Percentiles rank a stretch among this genome's conserved stretches.
Conservation (phyloP, 2,888 invertebrate species). For the Drosophila robusta region DNA sequence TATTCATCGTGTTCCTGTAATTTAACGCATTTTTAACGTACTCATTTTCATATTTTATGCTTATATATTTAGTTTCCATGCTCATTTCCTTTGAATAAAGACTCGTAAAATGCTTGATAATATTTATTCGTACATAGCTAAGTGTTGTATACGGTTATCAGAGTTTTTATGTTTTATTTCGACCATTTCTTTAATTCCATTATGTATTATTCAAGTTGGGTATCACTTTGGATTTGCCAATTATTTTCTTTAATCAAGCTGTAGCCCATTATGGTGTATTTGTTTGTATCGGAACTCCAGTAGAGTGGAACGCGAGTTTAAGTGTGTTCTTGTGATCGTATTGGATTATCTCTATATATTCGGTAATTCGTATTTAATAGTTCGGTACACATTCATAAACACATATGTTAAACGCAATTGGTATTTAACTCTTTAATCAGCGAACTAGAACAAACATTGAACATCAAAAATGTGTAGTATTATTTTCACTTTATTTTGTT, state of each 20-base stretch:
- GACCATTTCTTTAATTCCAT: background rate
- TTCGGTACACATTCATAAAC: slow-evolving; percentile 23
- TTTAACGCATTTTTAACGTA: slow-evolving; percentile 16
- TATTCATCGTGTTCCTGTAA: slow-evolving; percentile 46
- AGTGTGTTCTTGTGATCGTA: background rate
- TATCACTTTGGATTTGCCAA: slow-evolving; percentile 33
- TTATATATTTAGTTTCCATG: background rate
- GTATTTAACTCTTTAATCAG: slow-evolving; percentile 18
- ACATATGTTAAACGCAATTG: slow-evolving; percentile 32
- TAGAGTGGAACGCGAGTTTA: slow-evolving; percentile 1
- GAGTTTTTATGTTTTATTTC: background rate
- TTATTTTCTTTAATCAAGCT: background rate
- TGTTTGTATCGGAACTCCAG: background rate
- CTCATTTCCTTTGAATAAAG: background rate
- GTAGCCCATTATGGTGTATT: background rate
- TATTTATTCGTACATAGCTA: slow-evolving; percentile 15
- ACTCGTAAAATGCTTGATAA: slow-evolving; percentile 15
- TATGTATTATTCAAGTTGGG: background rate
- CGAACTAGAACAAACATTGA: slow-evolving; percentile 56
- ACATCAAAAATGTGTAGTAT: slow-evolving; percentile 36
- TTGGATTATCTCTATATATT: background rate
- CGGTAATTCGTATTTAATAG: slow-evolving; percentile 2
- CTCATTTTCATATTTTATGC: background rate
- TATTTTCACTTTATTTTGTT: background rate
- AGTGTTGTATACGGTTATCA: slow-evolving; percentile 9